Conservation (phyloP, 23 tunicate species). For the Ciona savignyi region DNA sequence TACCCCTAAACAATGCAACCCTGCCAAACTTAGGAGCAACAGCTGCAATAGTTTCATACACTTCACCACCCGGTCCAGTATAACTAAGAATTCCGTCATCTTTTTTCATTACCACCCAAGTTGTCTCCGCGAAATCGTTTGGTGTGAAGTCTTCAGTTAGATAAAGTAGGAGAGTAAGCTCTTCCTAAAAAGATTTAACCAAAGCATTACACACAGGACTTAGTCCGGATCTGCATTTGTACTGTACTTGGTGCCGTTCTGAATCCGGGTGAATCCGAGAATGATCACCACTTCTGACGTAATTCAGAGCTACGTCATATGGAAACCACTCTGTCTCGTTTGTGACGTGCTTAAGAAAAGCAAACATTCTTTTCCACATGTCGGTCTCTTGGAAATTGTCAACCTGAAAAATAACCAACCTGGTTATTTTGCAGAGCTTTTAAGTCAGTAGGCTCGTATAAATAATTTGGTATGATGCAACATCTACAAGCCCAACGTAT, state of each 20-base stretch:
- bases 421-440: too few species aligned
- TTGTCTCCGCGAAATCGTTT: conserved; percentile 46
- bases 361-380: conserved; percentile 58
- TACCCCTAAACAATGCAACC: conserved; percentile 54
- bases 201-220: too few species aligned
- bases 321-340: conserved; percentile 71
- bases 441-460: too few species aligned
- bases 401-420: too few species aligned
- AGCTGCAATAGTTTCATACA: conserved; percentile 59
- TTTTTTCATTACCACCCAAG: conserved; percentile 12
- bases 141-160: conserved; percentile 48
- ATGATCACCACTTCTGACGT: conserved; percentile 52
- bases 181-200: too few species aligned
- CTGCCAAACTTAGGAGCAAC: conserved; percentile 82
- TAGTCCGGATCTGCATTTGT: too few species aligned
- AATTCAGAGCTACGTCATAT: conserved; percentile 73
- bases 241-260: conserved; percentile 50
- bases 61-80: conserved; percentile 54
- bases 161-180: conserved; percentile 60
- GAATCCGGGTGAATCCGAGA: conserved; percentile 89
- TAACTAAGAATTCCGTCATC: conserved; percentile 47
- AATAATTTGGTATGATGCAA: too few species aligned
- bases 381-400: conserved; percentile 36
- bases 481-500: too few species aligned
- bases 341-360: conserved; percentile 27